These are phyloP conservation scores for Microctonus hyperodae DNA, from an alignment of 2,888 invertebrate genomes.

Conservation along the genomic window DNA sequence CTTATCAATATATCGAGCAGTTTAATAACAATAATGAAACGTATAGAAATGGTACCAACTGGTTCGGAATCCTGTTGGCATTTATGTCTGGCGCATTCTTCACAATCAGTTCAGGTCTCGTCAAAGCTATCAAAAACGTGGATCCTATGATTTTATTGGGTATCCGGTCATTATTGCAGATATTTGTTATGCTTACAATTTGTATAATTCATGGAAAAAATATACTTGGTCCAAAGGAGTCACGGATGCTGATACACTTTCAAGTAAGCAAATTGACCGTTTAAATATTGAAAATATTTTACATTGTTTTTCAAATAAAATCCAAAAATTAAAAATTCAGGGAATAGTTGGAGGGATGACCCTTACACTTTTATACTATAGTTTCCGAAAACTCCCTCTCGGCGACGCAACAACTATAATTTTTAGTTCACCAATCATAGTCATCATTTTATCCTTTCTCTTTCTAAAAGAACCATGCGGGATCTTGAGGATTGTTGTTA, in stretches of 20 bases:
- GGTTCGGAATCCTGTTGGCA: slow-evolving; percentile 62
- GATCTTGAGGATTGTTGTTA: slow-evolving; percentile 61
- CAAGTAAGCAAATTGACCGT: slow-evolving; percentile 49
- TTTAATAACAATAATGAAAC: slow-evolving; percentile 54
- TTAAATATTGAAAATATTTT: neutral
- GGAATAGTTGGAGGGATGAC: slow-evolving; percentile 64
- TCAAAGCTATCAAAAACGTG: slow-evolving; percentile 61
- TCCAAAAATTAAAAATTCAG: too few species aligned
- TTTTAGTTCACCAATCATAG: slow-evolving; percentile 65
- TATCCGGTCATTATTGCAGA: slow-evolving; percentile 61
- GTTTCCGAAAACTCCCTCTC: slow-evolving; percentile 63
- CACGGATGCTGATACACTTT: slow-evolving; percentile 58
- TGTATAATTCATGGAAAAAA: slow-evolving; percentile 54
- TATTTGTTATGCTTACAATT: slow-evolving; percentile 56
- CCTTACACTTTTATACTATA: slow-evolving; percentile 62
- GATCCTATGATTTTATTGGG: slow-evolving; percentile 63
- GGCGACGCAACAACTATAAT: slow-evolving; percentile 66
- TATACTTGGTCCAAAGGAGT: slow-evolving; percentile 59
- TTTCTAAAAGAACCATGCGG: slow-evolving; percentile 64
- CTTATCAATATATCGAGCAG: slow-evolving; percentile 56
- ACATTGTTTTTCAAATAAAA: neutral
- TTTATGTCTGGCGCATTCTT: slow-evolving; percentile 65
- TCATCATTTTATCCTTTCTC: slow-evolving; percentile 62
- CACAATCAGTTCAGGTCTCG: slow-evolving; percentile 62
- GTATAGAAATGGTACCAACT: slow-evolving; percentile 57